Evolutionary conservation across 2,113 vertebrate species (phyloP).

Genomic region (Mobula hypostoma): DNA sequence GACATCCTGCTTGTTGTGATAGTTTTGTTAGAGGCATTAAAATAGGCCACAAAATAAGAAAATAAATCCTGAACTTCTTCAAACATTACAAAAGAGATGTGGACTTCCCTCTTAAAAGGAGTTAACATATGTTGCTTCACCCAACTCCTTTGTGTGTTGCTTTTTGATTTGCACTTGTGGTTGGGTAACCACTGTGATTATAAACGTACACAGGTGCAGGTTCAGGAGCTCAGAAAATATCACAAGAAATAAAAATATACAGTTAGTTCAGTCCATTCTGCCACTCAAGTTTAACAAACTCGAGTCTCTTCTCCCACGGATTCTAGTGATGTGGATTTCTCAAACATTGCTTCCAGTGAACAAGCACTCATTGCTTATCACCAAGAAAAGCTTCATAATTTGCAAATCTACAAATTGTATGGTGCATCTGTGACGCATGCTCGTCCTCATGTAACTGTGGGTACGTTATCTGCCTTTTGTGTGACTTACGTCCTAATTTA

Average conservation of each 20-base stretch:
- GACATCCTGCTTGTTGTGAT: neutral
- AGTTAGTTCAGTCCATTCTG: no score
- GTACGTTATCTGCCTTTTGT: neutral
- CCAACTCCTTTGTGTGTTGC: neutral
- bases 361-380: neutral
- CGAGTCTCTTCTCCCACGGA: no score
- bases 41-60: neutral
- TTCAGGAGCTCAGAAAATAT: neutral
- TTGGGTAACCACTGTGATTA: neutral
- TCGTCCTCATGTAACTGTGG: neutral
- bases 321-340: neutral
- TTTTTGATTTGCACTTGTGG: neutral
- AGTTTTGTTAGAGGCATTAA: neutral
- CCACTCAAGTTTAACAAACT: neutral
- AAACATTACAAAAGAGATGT: neutral
- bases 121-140: neutral
- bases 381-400: neutral
- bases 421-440: neutral
- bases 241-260: no score
- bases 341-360: neutral
- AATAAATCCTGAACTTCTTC: neutral
- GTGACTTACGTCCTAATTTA: neutral
- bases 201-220: neutral
- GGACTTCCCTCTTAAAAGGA: neutral
- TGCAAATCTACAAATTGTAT: neutral